Percentiles rank a stretch among this genome's conserved stretches.
phyloP scores from a whole-genome alignment of 2,113 vertebrate species.

The Gnathonemus longibarbis region DNA sequence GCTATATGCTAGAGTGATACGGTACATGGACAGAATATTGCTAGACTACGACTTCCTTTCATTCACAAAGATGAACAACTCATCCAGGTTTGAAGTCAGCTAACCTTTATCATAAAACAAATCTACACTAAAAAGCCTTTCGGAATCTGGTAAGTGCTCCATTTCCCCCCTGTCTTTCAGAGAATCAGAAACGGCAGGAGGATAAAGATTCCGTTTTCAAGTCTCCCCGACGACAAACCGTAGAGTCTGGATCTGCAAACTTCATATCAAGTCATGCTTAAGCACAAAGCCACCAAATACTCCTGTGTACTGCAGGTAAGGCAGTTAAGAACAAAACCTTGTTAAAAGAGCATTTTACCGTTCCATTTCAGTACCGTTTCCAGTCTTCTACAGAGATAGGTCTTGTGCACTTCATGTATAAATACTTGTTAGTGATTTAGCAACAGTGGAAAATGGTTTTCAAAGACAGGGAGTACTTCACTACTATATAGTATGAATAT shows the following conservation, averaged over 20 bases:
- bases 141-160: neutral
- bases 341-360: neutral
- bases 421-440: neutral
- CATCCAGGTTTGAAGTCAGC: neutral
- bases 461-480: neutral
- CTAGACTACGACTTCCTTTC: neutral
- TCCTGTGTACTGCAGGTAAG: neutral
- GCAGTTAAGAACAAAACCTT: neutral
- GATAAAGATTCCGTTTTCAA: neutral
- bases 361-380: neutral
- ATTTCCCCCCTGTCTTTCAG: neutral
- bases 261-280: neutral
- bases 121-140: neutral
- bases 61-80: neutral
- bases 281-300: neutral
- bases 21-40: neutral
- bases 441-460: neutral
- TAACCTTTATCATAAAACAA: neutral
- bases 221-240: neutral
- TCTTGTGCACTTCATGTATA: neutral
- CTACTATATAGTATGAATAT: neutral
- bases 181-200: neutral
- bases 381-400: neutral
- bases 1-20: neutral
- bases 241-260: neutral